Evolutionary conservation across 1,140 invertebrate genomes (phyloP).

Genomic region (Trichoplusia ni): DNA sequence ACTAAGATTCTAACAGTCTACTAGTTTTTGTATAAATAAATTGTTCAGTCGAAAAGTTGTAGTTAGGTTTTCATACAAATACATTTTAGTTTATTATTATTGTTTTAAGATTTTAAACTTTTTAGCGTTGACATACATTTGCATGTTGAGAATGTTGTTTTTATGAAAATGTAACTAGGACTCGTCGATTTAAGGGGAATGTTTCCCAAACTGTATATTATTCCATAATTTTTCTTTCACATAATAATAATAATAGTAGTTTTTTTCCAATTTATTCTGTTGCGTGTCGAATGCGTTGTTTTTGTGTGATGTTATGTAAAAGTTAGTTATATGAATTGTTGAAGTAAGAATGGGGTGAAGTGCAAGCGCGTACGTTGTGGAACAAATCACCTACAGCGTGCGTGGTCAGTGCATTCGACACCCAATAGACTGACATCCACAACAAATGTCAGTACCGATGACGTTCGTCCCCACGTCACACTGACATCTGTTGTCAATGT

Average conservation of each 20-base stretch:
- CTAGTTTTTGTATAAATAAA: conserved; percentile 29
- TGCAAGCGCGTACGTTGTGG: not conserved
- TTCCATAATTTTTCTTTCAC: conserved; percentile 36
- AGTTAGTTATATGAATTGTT: not conserved
- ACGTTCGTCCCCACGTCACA: not conserved
- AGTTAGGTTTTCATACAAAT: conserved; percentile 23
- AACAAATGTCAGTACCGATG: not conserved
- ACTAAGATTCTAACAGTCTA: conserved; percentile 18
- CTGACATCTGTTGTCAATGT: conserved; percentile 19
- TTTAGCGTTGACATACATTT: conserved; percentile 6
- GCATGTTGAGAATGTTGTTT: not conserved
- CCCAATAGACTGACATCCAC: conserved; percentile 1
- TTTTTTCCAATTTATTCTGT: conserved; percentile 33
- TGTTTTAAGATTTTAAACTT: conserved; percentile 14
- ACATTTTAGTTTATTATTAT: not conserved
- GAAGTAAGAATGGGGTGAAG: not conserved
- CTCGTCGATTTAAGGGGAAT: not conserved
- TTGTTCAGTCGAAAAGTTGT: conserved; percentile 11
- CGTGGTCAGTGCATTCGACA: conserved; percentile 17
- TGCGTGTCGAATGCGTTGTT: conserved; percentile 16
- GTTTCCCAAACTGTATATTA: conserved; percentile 27
- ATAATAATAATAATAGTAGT: conserved; percentile 33
- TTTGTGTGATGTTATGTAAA: not conserved
- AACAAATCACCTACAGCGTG: not conserved
- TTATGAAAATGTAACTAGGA: conserved; percentile 22